Base-by-base conservation (phyloP, 92 coral and sea anemone species). In the Meandrina meandrites region DNA sequence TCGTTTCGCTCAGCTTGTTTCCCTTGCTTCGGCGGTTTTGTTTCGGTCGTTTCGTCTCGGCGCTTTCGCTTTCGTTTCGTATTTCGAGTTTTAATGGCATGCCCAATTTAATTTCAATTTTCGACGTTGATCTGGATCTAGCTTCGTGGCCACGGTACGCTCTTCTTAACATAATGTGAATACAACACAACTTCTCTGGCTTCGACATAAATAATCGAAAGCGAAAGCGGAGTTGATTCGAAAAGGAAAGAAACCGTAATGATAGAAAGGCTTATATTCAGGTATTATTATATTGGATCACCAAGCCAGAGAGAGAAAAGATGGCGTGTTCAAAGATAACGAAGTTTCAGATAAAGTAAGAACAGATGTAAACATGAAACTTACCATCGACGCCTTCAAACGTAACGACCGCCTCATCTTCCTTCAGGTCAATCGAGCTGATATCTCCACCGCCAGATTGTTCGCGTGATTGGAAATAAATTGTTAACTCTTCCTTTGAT, bases 391-490 rank as follows among this genome's bases (percentile, higher is more conserved):
- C 76, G 50, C 51, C 66, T 28, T 45, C 80, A 19, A 87, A 90
- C 17, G 81, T 82, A 6, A 90, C 72, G 32, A 81, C 60, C 32
- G 88, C 90, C 31, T 86, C 88, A 16, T 83, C 84, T 37, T 86
- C 84, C 42, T 87, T n/a, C 68, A 32, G 30, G 28, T 90, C 81
- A 11, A 76, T 34, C 24, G 51, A 76, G 32, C 76, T 32, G 47
- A 86, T 76, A 79, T 81, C 88, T 32, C 90, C 93, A 16, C 93
- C 93, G 57, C 93, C 93, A 73, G 93, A 87, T 37, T 88, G 90
- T 79, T 68, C 70, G 53, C 47, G 75, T 36, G 86, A 81, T 45
- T 90, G 90, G 35, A 90, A 90, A 79, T 81, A 87, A 35, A 76
- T 75, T 78, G 78, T 75, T 68, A 90, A 76, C 32, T 88, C 82